These are phyloP conservation scores for Spongia lamella DNA, from an alignment of 37 sponge, comb jelly and placozoan species.

Conservation along the genomic window DNA sequence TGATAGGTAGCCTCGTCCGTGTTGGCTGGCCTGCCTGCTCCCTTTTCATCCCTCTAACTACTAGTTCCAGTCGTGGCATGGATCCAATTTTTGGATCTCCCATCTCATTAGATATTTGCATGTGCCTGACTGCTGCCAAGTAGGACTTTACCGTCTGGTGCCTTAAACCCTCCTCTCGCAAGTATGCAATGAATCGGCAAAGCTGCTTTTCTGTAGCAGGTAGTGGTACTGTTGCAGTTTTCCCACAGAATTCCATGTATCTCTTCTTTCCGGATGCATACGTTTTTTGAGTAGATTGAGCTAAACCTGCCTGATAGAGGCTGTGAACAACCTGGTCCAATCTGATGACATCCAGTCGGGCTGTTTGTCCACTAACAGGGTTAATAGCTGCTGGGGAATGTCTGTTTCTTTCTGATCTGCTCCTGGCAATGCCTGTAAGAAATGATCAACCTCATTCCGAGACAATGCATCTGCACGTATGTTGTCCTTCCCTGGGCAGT, in stretches of 20 bases:
- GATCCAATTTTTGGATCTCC: no score
- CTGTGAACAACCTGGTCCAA: slow-evolving; percentile 14
- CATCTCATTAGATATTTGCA: no score
- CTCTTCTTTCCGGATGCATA: slow-evolving; percentile 19
- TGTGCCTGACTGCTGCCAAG: no score
- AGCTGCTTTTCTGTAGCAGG: slow-evolving; percentile 25
- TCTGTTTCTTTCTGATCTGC: neutral
- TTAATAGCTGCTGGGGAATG: no score
- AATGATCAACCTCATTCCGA: slow-evolving; percentile 14
- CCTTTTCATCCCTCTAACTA: no score
- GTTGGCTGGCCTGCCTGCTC: slow-evolving; percentile 25
- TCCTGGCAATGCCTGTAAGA: slow-evolving; percentile 12
- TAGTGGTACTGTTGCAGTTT: neutral
- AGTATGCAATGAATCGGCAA: slow-evolving; percentile 28
- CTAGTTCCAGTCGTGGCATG: neutral
- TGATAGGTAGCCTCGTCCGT: slow-evolving; percentile 43
- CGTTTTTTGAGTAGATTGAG: slow-evolving; percentile 21
- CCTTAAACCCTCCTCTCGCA: slow-evolving; percentile 3
- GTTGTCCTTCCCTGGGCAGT: slow-evolving; percentile 42
- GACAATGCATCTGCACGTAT: slow-evolving; percentile 56
- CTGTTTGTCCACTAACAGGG: slow-evolving; percentile 8
- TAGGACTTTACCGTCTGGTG: no score
- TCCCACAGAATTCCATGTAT: slow-evolving; percentile 33
- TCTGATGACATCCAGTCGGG: slow-evolving; percentile 28
- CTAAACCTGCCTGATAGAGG: no score